phyloP scores from a whole-genome alignment of 2,113 vertebrate species.

The Epinephelus fuscoguttatus region DNA sequence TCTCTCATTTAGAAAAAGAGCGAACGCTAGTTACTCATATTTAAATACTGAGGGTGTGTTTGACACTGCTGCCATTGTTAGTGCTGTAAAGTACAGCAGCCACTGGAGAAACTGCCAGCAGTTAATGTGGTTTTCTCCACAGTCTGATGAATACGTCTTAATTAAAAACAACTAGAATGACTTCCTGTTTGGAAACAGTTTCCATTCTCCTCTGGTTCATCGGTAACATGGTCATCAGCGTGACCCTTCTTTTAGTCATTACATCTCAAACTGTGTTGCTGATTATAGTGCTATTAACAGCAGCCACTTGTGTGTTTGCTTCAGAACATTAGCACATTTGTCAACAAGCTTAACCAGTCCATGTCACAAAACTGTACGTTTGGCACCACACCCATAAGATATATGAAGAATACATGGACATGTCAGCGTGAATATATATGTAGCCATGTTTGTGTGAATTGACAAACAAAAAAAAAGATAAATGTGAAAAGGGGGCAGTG shows the following conservation, averaged over 20 bases:
- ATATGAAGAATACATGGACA: constrained; percentile 9
- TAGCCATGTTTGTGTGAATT: not conserved
- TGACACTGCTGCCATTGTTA: constrained; percentile 34
- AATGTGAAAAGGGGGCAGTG: not conserved
- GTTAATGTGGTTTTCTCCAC: constrained; percentile 10
- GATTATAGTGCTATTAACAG: constrained; percentile 13
- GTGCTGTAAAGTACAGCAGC: constrained; percentile 25
- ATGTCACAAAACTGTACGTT: not conserved
- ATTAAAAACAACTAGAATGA: constrained; percentile 24
- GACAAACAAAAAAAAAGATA: not conserved
- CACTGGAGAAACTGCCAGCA: constrained; percentile 4
- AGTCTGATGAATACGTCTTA: constrained; percentile 21
- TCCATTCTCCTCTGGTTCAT: constrained; percentile 1
- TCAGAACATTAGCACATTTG: not conserved
- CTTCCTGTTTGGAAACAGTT: not conserved
- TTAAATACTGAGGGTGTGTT: constrained; percentile 19
- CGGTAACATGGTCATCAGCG: constrained; percentile 14
- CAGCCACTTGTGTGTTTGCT: constrained; percentile 1
- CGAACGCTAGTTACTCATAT: constrained; percentile 36
- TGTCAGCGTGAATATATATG: not conserved
- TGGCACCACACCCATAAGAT: constrained; percentile 24
- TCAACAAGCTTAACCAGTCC: not conserved
- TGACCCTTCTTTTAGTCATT: not conserved
- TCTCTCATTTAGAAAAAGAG: constrained; percentile 38
- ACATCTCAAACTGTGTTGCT: constrained; percentile 11